Evolutionary conservation across 92 coral and sea anemone species (phyloP).

Genomic region (Galaxea fascicularis): DNA sequence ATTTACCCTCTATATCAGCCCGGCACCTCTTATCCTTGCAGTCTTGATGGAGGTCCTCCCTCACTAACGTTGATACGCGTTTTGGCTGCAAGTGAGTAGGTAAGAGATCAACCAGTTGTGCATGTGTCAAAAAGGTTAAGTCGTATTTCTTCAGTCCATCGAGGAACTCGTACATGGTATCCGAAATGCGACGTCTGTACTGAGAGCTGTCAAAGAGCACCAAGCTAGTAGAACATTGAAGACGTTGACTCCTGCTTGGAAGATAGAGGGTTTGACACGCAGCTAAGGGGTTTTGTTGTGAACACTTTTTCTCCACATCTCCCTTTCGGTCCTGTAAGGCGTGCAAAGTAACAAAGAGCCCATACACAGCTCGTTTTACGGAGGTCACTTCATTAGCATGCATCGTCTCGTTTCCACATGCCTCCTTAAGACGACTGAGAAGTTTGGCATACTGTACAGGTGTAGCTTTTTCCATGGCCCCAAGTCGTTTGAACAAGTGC

Average conservation of each 20-base stretch:
- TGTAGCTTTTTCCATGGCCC: conserved; percentile 82
- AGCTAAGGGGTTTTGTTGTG: conserved; percentile 40
- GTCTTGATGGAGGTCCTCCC: conserved; percentile 73
- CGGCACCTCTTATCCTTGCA: conserved; percentile 66
- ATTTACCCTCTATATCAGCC: conserved; percentile 49
- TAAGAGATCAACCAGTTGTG: conserved; percentile 44
- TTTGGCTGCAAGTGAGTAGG: conserved; percentile 66
- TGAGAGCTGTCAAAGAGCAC: conserved; percentile 63
- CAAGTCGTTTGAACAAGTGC: conserved; percentile 84
- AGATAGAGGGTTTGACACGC: conserved; percentile 67
- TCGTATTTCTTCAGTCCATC: conserved; percentile 48
- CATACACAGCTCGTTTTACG: conserved; percentile 68
- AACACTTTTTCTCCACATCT: neutral
- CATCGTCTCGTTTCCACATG: conserved; percentile 56
- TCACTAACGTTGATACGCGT: conserved; percentile 46
- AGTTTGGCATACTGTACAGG: conserved; percentile 82
- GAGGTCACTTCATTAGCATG: conserved; percentile 57
- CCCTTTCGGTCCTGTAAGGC: conserved; percentile 30
- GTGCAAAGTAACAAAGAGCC: conserved; percentile 69
- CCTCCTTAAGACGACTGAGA: conserved; percentile 53
- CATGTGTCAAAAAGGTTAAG: neutral
- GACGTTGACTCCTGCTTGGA: conserved; percentile 59
- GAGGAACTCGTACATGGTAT: conserved; percentile 50
- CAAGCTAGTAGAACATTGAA: conserved; percentile 61
- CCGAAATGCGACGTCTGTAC: conserved; percentile 38